A percentile compares a stretch with the other conserved stretches of the same genome.
phyloP scores from a whole-genome alignment of 1,140 invertebrate genomes.

The Drosophila sucinea region DNA sequence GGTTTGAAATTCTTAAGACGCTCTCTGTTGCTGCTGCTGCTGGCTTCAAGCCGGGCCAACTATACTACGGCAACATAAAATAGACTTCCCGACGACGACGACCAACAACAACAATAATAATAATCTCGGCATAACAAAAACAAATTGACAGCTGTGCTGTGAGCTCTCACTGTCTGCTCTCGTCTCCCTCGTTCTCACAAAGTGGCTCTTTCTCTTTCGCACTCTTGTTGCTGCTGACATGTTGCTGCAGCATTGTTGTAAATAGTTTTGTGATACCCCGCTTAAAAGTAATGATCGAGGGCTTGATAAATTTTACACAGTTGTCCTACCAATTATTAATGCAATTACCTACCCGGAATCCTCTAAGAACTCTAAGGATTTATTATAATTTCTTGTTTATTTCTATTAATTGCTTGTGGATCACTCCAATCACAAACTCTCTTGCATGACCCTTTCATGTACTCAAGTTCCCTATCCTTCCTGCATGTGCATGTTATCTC shows the following conservation, averaged over 20 bases:
- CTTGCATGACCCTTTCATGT: no score
- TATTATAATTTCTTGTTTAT: no score
- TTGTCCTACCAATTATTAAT: no score
- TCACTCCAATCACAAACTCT: no score
- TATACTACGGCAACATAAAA: slow-evolving; percentile 60
- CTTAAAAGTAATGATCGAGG: not conserved
- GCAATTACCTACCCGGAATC: no score
- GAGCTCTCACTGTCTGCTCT: slow-evolving; percentile 11
- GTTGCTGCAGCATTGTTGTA: slow-evolving; percentile 27
- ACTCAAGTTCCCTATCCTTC: no score
- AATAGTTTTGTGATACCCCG: slow-evolving; percentile 46
- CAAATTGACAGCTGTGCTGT: slow-evolving; percentile 68
- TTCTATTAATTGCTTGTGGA: no score
- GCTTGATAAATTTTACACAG: not conserved
- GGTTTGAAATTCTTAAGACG: slow-evolving; percentile 67
- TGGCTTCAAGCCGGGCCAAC: slow-evolving; percentile 25
- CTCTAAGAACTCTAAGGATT: no score
- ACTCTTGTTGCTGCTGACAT: slow-evolving; percentile 52
- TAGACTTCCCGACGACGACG: slow-evolving; percentile 12
- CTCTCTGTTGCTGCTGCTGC: not conserved
- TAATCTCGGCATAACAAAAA: slow-evolving; percentile 54
- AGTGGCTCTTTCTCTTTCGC: slow-evolving; percentile 10
- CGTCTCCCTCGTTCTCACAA: slow-evolving; percentile 25
- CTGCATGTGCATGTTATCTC: no score
- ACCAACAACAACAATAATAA: slow-evolving; percentile 32